Percentiles rank a stretch among this genome's conserved stretches.
phyloP scores from a whole-genome alignment of 2,888 invertebrate genomes.

The Synergus japonicus region DNA sequence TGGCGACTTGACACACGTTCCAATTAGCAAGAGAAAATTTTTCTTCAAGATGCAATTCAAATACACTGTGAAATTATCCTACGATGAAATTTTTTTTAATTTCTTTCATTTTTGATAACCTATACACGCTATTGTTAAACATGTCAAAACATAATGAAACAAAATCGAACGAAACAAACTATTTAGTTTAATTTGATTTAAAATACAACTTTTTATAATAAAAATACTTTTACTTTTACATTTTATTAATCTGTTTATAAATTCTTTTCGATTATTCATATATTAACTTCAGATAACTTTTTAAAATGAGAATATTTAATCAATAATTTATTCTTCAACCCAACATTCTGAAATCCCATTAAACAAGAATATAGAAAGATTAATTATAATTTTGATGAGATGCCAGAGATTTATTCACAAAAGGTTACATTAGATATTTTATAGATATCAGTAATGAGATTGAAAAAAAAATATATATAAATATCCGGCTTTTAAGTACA shows the following conservation, averaged over 20 bases:
- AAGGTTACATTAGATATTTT: not conserved
- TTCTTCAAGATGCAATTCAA: slow-evolving; percentile 29
- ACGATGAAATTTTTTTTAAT: not conserved
- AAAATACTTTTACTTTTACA: not conserved
- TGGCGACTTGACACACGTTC: slow-evolving; percentile 20
- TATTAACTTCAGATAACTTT: too few species aligned
- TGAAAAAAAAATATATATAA: not conserved
- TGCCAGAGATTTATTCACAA: not conserved
- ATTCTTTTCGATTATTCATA: too few species aligned
- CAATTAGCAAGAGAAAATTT: slow-evolving; percentile 33
- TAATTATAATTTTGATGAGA: not conserved
- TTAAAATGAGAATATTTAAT: too few species aligned
- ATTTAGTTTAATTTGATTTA: not conserved
- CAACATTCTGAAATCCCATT: not conserved
- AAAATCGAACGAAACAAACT: not conserved
- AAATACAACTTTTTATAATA: not conserved
- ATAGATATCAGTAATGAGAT: not conserved
- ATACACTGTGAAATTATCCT: slow-evolving; percentile 23
- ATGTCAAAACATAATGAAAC: too few species aligned
- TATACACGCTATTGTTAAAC: not conserved
- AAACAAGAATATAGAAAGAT: not conserved
- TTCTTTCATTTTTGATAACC: slow-evolving; percentile 4
- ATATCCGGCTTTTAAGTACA: not conserved
- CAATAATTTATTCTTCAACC: not conserved
- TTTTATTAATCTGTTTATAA: not conserved